phyloP scores from a whole-genome alignment of 2,113 vertebrate genomes.

The Buteo buteo region DNA sequence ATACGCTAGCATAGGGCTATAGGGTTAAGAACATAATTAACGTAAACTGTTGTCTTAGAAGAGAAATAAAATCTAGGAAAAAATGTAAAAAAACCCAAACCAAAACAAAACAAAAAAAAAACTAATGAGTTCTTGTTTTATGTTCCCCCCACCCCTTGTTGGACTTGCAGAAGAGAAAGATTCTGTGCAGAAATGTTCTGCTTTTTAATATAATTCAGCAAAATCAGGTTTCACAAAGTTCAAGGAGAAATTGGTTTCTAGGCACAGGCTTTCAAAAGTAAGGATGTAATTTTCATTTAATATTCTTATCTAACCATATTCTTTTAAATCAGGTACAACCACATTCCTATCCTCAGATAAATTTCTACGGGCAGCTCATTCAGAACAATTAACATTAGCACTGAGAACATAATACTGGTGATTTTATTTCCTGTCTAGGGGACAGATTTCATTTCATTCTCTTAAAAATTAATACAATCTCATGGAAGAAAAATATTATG shows the following conservation, averaged over 20 bases:
- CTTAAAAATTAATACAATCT: neutral
- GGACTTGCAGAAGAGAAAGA: neutral
- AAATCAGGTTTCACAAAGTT: neutral
- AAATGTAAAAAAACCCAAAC: neutral
- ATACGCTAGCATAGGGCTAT: neutral
- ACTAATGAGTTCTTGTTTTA: neutral
- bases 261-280: neutral
- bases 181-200: neutral
- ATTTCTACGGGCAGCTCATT: neutral
- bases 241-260: neutral
- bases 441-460: neutral
- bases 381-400: neutral
- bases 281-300: neutral
- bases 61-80: neutral
- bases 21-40: neutral
- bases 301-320: neutral
- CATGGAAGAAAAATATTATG: neutral
- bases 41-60: neutral
- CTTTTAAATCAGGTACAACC: neutral
- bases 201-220: neutral
- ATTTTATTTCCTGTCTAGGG: neutral
- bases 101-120: fast-evolving
- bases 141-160: fast-evolving
- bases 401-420: neutral
- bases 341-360: neutral